Conservation (phyloP, 2,888 invertebrate species). For the Napeogenes sylphis region DNA sequence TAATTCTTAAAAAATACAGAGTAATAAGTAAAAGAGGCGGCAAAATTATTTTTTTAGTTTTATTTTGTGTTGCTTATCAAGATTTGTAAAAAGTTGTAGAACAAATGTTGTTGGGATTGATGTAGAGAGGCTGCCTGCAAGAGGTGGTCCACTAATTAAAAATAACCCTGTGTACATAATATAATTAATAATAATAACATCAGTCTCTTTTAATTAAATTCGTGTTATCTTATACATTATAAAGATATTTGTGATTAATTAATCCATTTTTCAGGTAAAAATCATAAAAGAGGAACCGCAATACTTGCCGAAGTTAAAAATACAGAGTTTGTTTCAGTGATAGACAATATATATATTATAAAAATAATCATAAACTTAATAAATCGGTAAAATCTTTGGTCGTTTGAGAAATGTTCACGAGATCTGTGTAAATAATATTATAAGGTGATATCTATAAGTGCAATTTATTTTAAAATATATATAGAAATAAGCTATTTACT, state of each 20-base stretch:
- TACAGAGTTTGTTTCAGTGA: constrained; percentile 71
- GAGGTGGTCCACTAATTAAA: no score
- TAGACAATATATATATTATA: constrained; percentile 19
- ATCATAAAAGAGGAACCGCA: constrained; percentile 56
- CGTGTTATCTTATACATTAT: no score
- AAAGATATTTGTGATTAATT: neutral
- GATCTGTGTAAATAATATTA: constrained; percentile 18
- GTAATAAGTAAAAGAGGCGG: no score
- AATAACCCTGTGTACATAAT: no score
- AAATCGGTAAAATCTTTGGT: constrained; percentile 9
- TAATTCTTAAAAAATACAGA: no score
- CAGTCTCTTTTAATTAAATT: no score
- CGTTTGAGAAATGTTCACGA: constrained; percentile 21
- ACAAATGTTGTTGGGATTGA: no score
- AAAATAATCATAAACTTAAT: neutral
- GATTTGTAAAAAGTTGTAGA: no score
- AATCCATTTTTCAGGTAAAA: constrained; percentile 51
- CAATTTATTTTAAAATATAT: constrained; percentile 37
- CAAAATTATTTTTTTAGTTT: no score
- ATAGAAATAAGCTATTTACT: constrained; percentile 30
- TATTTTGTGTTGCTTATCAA: no score
- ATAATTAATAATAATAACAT: no score
- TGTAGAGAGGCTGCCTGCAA: no score
- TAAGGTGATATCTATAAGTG: constrained; percentile 45
- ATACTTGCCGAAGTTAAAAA: constrained; percentile 65